phyloP scores from a whole-genome alignment of 1,140 invertebrate species.

The Ceratina calcarata region DNA sequence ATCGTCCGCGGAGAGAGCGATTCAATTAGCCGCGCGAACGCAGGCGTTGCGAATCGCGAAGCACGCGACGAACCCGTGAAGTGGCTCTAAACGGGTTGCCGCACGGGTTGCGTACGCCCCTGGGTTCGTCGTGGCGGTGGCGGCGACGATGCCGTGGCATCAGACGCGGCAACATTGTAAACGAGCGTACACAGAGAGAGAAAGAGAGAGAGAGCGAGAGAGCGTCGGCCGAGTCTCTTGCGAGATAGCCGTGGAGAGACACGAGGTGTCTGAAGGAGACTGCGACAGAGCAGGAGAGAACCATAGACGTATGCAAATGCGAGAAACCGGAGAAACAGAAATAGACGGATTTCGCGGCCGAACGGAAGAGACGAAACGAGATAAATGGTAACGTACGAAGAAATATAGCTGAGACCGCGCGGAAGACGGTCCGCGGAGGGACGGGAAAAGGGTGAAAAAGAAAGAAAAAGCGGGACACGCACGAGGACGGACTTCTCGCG shows the following conservation, averaged over 20 bases:
- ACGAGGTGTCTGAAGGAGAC: conserved; percentile 14
- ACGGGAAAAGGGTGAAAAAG: neutral
- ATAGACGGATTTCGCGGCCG: conserved; percentile 19
- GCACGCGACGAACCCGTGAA: conserved; percentile 53
- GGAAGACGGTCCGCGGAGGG: neutral
- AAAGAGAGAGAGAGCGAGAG: conserved; percentile 19
- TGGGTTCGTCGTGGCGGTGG: conserved; percentile 48
- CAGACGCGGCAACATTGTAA: conserved; percentile 74
- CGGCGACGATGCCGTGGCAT: conserved; percentile 44
- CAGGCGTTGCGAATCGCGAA: conserved; percentile 49
- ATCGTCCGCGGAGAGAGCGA: conserved; percentile 40
- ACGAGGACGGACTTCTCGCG: neutral
- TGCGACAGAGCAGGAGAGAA: neutral
- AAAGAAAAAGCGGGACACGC: neutral
- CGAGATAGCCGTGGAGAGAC: conserved; percentile 6
- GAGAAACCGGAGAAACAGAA: conserved; percentile 26
- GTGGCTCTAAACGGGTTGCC: conserved; percentile 50
- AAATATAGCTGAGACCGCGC: conserved; percentile 53
- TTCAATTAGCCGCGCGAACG: conserved; percentile 58
- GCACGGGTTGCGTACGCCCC: conserved; percentile 47
- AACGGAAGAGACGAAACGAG: conserved; percentile 24
- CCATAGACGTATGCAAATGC: neutral
- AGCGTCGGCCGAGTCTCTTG: no score
- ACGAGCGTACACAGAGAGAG: conserved; percentile 33
- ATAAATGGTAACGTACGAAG: conserved; percentile 54